These are phyloP conservation scores for Rhimphoctona megacephalus DNA, from an alignment of 2,888 invertebrate species.

Conservation along the genomic window DNA sequence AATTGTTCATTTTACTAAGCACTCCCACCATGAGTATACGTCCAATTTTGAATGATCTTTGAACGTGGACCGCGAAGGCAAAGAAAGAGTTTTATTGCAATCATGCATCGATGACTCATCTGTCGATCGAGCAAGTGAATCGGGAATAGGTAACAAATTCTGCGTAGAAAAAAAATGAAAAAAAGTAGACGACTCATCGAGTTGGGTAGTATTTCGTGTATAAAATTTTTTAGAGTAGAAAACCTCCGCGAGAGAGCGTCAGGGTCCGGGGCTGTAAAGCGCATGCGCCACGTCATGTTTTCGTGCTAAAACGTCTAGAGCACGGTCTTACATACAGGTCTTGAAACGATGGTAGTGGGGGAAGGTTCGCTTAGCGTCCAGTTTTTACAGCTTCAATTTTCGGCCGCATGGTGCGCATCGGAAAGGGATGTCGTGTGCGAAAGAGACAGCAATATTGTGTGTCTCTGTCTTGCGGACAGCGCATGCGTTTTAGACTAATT, in stretches of 20 bases:
- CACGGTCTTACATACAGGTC: too few species aligned
- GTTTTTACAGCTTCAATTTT: too few species aligned
- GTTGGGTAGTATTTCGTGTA: neutral
- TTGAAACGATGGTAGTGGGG: too few species aligned
- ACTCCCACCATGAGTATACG: neutral
- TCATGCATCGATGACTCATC: conserved; percentile 5
- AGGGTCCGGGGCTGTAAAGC: neutral
- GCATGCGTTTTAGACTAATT: too few species aligned
- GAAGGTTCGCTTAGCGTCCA: too few species aligned
- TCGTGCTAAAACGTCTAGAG: conserved; percentile 20
- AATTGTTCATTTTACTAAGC: neutral
- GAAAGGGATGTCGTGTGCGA: too few species aligned
- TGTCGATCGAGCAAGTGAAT: conserved; percentile 6
- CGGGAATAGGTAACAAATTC: conserved; percentile 3
- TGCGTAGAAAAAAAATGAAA: conserved; percentile 10
- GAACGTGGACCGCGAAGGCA: neutral
- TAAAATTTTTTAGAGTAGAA: neutral
- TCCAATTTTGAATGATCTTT: neutral
- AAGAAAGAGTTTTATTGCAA: neutral
- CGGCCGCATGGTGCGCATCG: too few species aligned
- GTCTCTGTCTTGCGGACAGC: too few species aligned
- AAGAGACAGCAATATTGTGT: too few species aligned
- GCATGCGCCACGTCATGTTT: conserved; percentile 34
- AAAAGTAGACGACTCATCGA: conserved; percentile 7
- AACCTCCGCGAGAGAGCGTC: conserved; percentile 13